Percentiles rank a stretch among this genome's conserved stretches.
Conservation (phyloP, 2,888 invertebrate species). For the Ectropis crepuscularia region DNA sequence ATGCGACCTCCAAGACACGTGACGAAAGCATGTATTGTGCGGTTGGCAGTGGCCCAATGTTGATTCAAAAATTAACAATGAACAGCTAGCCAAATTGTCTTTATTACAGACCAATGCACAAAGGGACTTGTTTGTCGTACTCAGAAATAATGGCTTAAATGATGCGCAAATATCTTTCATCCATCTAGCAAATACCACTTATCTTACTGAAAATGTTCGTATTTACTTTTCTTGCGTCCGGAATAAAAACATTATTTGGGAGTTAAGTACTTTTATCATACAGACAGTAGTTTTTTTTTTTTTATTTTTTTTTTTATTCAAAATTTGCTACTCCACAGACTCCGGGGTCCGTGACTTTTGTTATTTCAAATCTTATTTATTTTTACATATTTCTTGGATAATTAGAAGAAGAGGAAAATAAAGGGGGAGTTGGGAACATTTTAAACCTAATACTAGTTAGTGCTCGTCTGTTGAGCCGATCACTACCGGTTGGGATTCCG, state of each 20-base stretch:
- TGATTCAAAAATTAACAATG: conserved; percentile 57
- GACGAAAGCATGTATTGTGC: conserved; percentile 63
- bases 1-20: conserved; percentile 60
- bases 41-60: conserved; percentile 69
- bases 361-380: too few relatives aligned
- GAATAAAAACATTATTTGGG: background rate
- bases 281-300: background rate
- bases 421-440: too few relatives aligned
- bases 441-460: too few relatives aligned
- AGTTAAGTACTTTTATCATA: background rate
- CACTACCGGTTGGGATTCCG: too few relatives aligned
- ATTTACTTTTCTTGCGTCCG: background rate
- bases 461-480: too few relatives aligned
- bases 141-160: conserved; percentile 11
- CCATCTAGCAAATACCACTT: conserved; percentile 6
- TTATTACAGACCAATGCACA: conserved; percentile 40
- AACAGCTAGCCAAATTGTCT: conserved; percentile 51
- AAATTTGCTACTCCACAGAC: too few relatives aligned
- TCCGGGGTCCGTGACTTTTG: too few relatives aligned
- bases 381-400: too few relatives aligned
- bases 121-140: conserved; percentile 25
- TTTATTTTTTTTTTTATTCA: too few relatives aligned
- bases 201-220: background rate
- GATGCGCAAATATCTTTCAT: conserved; percentile 2
- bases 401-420: too few relatives aligned